Percentiles rank a stretch among this genome's conserved stretches.
Evolutionary conservation across 2,797 vertebrate species (phyloP).

Genomic region (Argya squamiceps): DNA sequence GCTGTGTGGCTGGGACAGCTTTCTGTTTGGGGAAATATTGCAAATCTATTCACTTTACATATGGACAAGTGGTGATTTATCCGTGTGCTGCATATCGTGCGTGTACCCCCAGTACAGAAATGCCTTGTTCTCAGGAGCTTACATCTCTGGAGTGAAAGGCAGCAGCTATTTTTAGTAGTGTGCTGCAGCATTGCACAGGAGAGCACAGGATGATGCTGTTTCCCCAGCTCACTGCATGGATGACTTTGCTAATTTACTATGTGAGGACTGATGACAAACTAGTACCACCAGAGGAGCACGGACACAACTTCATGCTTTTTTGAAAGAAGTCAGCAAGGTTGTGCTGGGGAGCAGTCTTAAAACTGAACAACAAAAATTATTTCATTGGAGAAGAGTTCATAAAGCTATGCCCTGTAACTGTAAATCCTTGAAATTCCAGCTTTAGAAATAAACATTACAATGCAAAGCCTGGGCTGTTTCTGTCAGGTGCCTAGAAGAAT

Average conservation of each 20-base stretch:
- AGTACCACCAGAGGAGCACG: not conserved
- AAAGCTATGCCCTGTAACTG: not conserved
- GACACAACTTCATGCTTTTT: not conserved
- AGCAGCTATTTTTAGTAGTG: slow-evolving; percentile 54
- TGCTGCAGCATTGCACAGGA: not conserved
- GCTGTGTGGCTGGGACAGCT: not conserved
- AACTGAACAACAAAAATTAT: not conserved
- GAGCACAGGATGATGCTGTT: not conserved
- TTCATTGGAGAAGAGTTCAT: not conserved
- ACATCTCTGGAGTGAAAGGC: slow-evolving; percentile 29
- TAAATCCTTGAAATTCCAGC: not conserved
- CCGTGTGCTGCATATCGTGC: not conserved
- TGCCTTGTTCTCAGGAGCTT: slow-evolving; percentile 5
- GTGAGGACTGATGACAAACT: not conserved
- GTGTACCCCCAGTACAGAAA: not conserved
- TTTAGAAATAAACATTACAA: not conserved
- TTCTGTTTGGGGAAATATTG: slow-evolving; percentile 4
- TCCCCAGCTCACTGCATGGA: not conserved
- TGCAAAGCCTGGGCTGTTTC: not conserved
- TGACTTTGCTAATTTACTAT: not conserved
- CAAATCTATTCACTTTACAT: not conserved
- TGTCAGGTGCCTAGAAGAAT: not conserved
- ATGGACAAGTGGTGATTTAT: not conserved
- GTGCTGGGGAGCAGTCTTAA: not conserved
- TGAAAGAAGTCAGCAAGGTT: not conserved